phyloP scores from a whole-genome alignment of 1,140 invertebrate species.

The Drosophila insularis region DNA sequence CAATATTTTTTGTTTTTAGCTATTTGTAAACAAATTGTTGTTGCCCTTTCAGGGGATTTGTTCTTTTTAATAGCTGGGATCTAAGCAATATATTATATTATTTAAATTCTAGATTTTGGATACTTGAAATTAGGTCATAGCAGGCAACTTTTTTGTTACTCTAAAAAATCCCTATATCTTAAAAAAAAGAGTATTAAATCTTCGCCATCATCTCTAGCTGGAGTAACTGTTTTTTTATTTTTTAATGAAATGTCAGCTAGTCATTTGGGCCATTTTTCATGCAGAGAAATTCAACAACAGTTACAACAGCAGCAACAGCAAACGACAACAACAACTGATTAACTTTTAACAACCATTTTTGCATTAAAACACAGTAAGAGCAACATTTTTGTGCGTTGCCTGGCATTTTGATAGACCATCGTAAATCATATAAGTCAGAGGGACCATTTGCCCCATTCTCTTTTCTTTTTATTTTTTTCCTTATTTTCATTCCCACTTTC shows the following conservation, averaged over 20 bases:
- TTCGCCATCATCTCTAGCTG: background rate
- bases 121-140: too few relatives aligned
- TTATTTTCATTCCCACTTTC: conserved; percentile 14
- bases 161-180: too few relatives aligned
- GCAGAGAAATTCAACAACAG: conserved; percentile 12
- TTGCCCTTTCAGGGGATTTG: background rate
- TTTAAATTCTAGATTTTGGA: too few relatives aligned
- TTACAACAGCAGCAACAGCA: conserved; percentile 16
- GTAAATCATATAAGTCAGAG: conserved; percentile 64
- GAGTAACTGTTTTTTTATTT: conserved; percentile 26
- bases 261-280: conserved; percentile 66
- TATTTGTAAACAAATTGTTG: background rate
- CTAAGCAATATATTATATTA: too few relatives aligned
- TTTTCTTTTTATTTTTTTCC: background rate
- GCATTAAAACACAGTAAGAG: conserved; percentile 50
- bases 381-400: conserved; percentile 60
- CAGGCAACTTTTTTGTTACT: too few relatives aligned
- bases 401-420: conserved; percentile 63
- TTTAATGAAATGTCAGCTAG: conserved; percentile 77
- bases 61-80: too few relatives aligned
- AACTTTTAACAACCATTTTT: conserved; percentile 73
- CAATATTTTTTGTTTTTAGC: background rate
- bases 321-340: conserved; percentile 60
- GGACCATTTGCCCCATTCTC: background rate
- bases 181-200: background rate